phyloP scores from a whole-genome alignment of 2,797 vertebrate genomes.

The Alouatta caraya region DNA sequence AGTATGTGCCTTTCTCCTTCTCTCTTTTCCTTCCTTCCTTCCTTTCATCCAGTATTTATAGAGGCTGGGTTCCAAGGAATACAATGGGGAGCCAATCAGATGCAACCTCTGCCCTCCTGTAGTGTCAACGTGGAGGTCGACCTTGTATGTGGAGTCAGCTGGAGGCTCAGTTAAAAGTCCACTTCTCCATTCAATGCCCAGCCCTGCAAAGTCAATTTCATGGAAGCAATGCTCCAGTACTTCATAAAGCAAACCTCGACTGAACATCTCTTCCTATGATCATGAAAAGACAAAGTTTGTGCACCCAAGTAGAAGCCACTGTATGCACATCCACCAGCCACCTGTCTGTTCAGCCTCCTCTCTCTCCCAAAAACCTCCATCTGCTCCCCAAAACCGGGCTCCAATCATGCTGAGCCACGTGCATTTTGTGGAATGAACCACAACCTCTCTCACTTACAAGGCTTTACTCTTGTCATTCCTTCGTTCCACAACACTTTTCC shows the following conservation, averaged over 20 bases:
- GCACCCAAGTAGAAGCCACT: accelerated
- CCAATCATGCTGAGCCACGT: accelerated
- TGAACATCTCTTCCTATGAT: accelerated
- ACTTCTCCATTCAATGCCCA: accelerated
- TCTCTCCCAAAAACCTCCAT: neutral
- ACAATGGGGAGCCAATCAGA: no score
- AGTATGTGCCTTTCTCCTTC: accelerated
- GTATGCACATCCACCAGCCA: accelerated
- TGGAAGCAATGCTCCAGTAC: accelerated
- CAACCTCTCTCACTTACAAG: accelerated
- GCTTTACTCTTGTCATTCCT: neutral
- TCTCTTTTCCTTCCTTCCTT: neutral
- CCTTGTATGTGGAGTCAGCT: no score
- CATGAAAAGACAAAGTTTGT: neutral
- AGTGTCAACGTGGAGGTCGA: accelerated
- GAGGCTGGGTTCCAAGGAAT: neutral
- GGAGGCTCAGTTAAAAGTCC: neutral
- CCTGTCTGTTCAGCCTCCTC: neutral
- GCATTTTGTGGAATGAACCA: accelerated
- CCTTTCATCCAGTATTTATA: neutral
- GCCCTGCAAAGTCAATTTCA: neutral
- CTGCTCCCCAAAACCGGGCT: neutral
- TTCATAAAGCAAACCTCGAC: neutral
- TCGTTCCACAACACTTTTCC: accelerated
- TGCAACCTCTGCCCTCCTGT: neutral